phyloP scores from a whole-genome alignment of 2,113 vertebrate genomes.

The Myrmecobius fasciatus region DNA sequence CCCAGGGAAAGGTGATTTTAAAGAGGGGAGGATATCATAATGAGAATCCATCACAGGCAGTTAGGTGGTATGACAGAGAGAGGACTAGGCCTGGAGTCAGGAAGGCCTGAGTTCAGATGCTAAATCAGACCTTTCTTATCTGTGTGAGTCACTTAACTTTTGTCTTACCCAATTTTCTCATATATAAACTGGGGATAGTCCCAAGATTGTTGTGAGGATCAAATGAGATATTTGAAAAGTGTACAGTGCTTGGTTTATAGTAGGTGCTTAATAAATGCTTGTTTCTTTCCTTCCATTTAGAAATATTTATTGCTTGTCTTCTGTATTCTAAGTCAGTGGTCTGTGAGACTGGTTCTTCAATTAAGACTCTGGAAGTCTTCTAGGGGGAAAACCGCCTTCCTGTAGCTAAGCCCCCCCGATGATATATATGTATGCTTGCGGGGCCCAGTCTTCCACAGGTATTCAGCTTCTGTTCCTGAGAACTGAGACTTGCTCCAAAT shows the following conservation, averaged over 20 bases:
- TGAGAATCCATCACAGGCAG: too few species aligned
- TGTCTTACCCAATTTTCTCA: background rate
- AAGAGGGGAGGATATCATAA: too few species aligned
- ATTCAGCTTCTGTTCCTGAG: background rate
- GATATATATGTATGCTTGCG: too few species aligned
- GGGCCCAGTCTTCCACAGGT: too few species aligned
- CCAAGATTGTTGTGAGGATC: background rate
- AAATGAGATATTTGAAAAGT: background rate
- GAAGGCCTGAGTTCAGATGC: background rate
- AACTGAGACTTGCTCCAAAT: background rate
- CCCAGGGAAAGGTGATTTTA: background rate
- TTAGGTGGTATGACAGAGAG: background rate
- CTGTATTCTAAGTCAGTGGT: background rate
- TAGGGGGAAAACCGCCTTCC: background rate
- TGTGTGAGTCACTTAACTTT: too few species aligned
- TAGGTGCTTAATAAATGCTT: background rate
- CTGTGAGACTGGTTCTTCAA: background rate
- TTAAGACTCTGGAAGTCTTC: background rate
- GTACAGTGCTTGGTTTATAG: background rate
- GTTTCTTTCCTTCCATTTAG: background rate
- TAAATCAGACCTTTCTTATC: too few species aligned
- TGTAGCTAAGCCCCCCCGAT: background rate
- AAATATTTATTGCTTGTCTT: background rate
- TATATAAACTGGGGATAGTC: background rate
- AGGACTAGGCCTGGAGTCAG: background rate